phyloP scores from a whole-genome alignment of 2,888 invertebrate species.

The Chromoteleia sp. region DNA sequence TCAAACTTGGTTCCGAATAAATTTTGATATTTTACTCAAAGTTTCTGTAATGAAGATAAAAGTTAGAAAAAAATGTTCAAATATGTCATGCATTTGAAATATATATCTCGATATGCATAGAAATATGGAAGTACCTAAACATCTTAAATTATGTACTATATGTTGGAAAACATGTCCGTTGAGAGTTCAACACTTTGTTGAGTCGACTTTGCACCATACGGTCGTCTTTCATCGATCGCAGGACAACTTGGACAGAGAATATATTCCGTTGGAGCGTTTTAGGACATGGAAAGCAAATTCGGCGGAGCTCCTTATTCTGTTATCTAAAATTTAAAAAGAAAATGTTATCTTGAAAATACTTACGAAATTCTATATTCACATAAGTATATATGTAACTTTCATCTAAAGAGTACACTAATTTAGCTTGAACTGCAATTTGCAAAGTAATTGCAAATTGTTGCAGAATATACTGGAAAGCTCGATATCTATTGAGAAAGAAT shows the following conservation, averaged over 20 bases:
- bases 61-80: background rate
- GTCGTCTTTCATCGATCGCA: constrained; percentile 69
- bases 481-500: constrained; percentile 10
- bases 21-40: background rate
- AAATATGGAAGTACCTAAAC: constrained; percentile 25
- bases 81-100: constrained; percentile 16
- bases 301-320: constrained; percentile 23
- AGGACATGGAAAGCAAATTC: constrained; percentile 56
- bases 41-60: background rate
- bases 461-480: background rate
- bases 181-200: constrained; percentile 63
- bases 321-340: constrained; percentile 34
- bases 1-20: background rate
- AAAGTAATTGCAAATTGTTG: background rate
- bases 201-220: constrained; percentile 62
- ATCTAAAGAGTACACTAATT: no score
- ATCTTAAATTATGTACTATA: constrained; percentile 30
- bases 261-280: constrained; percentile 53
- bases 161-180: constrained; percentile 52
- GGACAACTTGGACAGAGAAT: constrained; percentile 68
- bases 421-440: no score
- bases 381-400: background rate
- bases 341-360: background rate
- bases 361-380: background rate
- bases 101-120: background rate